Evolutionary conservation across 2,797 vertebrate species (phyloP).

Genomic region (Paedocypris micromegethes): DNA sequence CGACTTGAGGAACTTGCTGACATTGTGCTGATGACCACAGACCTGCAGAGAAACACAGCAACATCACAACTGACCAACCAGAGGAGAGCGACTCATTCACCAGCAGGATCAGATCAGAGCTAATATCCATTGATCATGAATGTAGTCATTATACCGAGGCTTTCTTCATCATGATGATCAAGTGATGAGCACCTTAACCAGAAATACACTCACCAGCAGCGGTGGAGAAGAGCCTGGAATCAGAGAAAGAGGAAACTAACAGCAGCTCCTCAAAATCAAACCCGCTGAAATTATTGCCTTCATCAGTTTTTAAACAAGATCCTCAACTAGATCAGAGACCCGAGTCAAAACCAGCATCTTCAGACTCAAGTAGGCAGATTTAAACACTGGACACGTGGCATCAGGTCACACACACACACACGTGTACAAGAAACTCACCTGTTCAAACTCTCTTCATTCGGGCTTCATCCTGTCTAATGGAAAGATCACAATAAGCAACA

Average conservation of each 20-base stretch:
- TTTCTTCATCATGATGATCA: conserved; percentile 62
- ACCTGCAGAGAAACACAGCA: too few relatives aligned
- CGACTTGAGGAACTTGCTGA: neutral
- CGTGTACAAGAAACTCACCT: neutral
- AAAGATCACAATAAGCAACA: too few relatives aligned
- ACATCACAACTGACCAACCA: conserved; percentile 15
- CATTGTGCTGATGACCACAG: too few relatives aligned
- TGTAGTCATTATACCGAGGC: conserved; percentile 57
- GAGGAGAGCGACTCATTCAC: neutral
- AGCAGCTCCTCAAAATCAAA: neutral
- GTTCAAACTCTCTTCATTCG: too few relatives aligned
- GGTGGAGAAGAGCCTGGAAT: neutral
- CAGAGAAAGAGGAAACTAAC: neutral
- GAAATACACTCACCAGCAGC: neutral
- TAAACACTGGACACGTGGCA: neutral
- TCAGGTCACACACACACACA: too few relatives aligned
- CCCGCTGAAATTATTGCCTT: too few relatives aligned
- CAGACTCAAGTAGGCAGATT: conserved; percentile 9
- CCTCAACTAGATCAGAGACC: conserved; percentile 75
- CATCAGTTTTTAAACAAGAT: conserved; percentile 28
- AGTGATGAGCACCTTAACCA: neutral
- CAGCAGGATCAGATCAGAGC: conserved; percentile 62
- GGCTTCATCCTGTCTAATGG: too few relatives aligned
- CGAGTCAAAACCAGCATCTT: conserved; percentile 71
- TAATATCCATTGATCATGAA: conserved; percentile 64